These are phyloP conservation scores for Heteropelma amictum DNA, from an alignment of 2,888 invertebrate genomes.

Conservation along the genomic window DNA sequence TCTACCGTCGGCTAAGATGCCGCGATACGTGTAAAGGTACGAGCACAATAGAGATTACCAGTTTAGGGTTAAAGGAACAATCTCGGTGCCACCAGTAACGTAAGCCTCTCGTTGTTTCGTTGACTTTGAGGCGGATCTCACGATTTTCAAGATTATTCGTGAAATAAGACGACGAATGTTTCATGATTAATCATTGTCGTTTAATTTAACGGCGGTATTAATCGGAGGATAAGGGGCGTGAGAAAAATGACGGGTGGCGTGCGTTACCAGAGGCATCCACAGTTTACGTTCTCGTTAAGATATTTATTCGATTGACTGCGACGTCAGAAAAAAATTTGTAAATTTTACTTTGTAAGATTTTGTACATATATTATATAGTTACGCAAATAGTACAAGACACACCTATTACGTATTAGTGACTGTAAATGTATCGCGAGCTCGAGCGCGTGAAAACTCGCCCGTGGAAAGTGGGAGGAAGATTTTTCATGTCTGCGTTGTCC, in stretches of 20 bases:
- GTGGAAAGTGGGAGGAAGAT: constrained; percentile 9
- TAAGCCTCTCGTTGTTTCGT: constrained; percentile 43
- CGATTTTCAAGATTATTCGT: too few relatives aligned
- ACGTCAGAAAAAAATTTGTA: constrained; percentile 75
- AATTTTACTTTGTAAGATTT: constrained; percentile 79
- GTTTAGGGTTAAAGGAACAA: constrained; percentile 58
- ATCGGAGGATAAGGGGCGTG: too few relatives aligned
- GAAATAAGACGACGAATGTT: too few relatives aligned
- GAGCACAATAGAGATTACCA: constrained; percentile 54
- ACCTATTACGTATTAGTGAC: constrained; percentile 59
- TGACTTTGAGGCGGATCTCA: too few relatives aligned
- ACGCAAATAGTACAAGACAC: constrained; percentile 68
- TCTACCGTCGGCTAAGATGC: constrained; percentile 57
- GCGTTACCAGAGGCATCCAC: constrained; percentile 37
- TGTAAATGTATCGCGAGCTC: constrained; percentile 55
- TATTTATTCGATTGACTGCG: constrained; percentile 73
- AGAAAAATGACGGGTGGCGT: constrained; percentile 9
- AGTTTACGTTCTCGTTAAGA: constrained; percentile 58
- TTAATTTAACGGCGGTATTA: too few relatives aligned
- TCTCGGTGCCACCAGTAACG: constrained; percentile 54
- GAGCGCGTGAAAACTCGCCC: constrained; percentile 16
- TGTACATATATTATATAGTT: constrained; percentile 77
- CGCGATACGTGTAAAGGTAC: constrained; percentile 48
- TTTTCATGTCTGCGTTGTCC: background rate
- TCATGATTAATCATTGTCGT: too few relatives aligned